Conservation (phyloP, 35 echinoderm and acorn worm species). For the Antedon bifida region DNA sequence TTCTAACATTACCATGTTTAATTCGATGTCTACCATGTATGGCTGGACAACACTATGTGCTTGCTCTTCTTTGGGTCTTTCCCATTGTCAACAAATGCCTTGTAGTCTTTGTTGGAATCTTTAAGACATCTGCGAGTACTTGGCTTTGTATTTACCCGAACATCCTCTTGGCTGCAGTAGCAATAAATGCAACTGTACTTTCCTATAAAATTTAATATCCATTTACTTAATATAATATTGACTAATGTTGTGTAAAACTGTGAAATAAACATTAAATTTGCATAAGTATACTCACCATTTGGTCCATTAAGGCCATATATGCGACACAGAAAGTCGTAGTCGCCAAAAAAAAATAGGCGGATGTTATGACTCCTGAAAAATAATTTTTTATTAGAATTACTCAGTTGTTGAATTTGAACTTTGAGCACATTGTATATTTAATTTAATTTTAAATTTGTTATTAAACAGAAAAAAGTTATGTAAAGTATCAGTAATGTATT, state of each 20-base stretch:
- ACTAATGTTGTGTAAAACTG: too few relatives aligned
- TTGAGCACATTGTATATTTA: too few relatives aligned
- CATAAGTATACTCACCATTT: neutral
- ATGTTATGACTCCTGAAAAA: neutral
- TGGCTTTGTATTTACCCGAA: neutral
- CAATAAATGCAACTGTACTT: neutral
- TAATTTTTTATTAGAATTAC: neutral
- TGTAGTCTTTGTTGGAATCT: neutral
- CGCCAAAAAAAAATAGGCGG: neutral
- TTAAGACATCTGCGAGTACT: too few relatives aligned
- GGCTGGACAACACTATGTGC: neutral
- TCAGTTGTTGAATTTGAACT: too few relatives aligned
- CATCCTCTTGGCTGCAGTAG: neutral
- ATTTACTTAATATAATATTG: too few relatives aligned
- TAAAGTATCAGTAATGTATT: too few relatives aligned
- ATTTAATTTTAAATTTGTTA: too few relatives aligned
- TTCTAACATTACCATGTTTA: neutral
- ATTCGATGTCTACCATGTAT: neutral
- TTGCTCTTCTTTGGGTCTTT: neutral
- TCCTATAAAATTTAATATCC: neutral
- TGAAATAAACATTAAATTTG: too few relatives aligned
- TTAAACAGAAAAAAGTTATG: too few relatives aligned
- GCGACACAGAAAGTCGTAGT: neutral
- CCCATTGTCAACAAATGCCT: neutral
- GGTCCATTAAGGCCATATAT: neutral